phyloP scores from a whole-genome alignment of 2,113 vertebrate species.

The Zosterops hypoxanthus region DNA sequence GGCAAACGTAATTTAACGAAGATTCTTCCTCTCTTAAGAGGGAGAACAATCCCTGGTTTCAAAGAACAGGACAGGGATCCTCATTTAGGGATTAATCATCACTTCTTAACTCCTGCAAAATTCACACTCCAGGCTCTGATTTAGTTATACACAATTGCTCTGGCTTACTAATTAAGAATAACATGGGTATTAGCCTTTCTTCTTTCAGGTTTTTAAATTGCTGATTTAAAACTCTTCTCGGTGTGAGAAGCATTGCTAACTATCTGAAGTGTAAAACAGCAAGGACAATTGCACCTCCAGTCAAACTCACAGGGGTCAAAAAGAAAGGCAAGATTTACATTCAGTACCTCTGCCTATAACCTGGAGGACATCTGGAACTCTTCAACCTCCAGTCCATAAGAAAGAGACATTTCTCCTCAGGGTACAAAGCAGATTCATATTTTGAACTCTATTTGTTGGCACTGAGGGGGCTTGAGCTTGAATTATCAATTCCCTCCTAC shows the following conservation, averaged over 20 bases:
- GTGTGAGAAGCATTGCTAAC: neutral
- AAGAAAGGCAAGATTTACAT: neutral
- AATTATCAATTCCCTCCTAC: neutral
- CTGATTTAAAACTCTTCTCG: neutral
- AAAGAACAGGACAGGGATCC: neutral
- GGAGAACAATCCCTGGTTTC: neutral
- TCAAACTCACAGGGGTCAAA: neutral
- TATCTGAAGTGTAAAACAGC: neutral
- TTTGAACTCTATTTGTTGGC: neutral
- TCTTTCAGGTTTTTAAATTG: neutral
- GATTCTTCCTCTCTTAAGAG: neutral
- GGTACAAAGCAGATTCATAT: neutral
- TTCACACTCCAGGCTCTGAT: slow-evolving; percentile 22
- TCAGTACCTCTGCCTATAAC: neutral
- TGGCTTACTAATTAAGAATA: slow-evolving; percentile 24
- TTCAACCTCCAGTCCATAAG: neutral
- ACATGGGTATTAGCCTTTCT: neutral
- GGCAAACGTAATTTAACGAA: neutral
- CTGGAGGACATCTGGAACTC: slow-evolving; percentile 29
- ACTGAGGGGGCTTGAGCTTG: neutral
- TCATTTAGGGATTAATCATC: slow-evolving; percentile 31
- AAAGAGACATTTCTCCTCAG: neutral
- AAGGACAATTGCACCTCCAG: neutral
- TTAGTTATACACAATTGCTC: neutral
- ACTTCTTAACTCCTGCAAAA: slow-evolving; percentile 1